These are phyloP conservation scores for Egretta garzetta DNA, from an alignment of 2,113 vertebrate species.

Conservation along the genomic window DNA sequence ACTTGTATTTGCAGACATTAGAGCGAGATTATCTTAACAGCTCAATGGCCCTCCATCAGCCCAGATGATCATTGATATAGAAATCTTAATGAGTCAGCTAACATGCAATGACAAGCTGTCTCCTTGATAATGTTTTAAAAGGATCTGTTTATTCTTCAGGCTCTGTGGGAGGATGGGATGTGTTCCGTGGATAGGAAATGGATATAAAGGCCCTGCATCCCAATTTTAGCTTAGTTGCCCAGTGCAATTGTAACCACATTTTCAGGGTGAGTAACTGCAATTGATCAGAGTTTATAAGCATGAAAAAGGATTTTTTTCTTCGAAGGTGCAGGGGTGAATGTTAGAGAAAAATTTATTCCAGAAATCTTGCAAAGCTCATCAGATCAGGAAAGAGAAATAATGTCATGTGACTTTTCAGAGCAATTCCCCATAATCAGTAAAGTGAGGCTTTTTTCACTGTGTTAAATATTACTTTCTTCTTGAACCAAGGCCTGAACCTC, in stretches of 20 bases:
- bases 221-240: neutral
- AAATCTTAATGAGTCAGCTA: conserved; percentile 57
- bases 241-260: neutral
- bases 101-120: conserved; percentile 45
- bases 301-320: neutral
- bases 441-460: neutral
- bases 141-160: conserved; percentile 11
- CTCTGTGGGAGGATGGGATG: neutral
- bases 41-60: conserved; percentile 24
- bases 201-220: neutral
- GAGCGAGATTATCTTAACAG: neutral
- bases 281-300: neutral
- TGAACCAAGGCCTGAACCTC: neutral
- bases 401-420: neutral
- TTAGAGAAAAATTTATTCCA: neutral
- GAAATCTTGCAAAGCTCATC: neutral
- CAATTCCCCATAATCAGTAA: neutral
- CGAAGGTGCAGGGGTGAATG: neutral
- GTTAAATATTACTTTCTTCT: neutral
- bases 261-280: neutral
- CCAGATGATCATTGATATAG: conserved; percentile 32
- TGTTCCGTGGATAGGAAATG: neutral
- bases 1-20: neutral
- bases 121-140: conserved; percentile 7
- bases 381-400: neutral